Conservation (phyloP, 2,888 invertebrate species). For the Cephus sareptanus region DNA sequence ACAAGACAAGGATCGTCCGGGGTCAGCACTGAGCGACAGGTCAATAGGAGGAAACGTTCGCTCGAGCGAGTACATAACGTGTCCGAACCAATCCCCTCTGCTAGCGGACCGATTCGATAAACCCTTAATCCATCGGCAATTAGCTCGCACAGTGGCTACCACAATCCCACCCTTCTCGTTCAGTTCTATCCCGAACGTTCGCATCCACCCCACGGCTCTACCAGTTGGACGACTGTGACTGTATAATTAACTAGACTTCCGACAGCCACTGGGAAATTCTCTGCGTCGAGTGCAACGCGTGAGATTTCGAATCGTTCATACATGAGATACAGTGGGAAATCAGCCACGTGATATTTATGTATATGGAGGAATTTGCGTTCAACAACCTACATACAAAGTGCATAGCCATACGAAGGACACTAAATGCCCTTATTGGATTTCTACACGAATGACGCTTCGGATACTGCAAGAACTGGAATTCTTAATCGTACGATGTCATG, state of each 20-base stretch:
- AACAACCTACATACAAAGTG: too few species aligned
- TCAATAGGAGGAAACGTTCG: conserved; percentile 31
- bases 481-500: background rate
- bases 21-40: conserved; percentile 23
- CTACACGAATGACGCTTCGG: background rate
- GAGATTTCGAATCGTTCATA: background rate
- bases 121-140: conserved; percentile 58
- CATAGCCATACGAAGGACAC: background rate
- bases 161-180: conserved; percentile 20
- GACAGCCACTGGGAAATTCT: conserved; percentile 13
- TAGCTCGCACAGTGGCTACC: conserved; percentile 40
- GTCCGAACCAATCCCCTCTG: conserved; percentile 28
- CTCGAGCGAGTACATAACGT: conserved; percentile 23
- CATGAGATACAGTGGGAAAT: background rate
- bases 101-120: conserved; percentile 45
- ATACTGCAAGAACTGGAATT: background rate
- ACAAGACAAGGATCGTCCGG: background rate
- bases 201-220: conserved; percentile 23
- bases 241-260: conserved; percentile 46
- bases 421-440: background rate
- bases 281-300: background rate
- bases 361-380: background rate
- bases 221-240: conserved; percentile 36
- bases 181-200: background rate
- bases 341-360: background rate